Conservation (phyloP, 2,113 vertebrate species). For the Corynorhinus townsendii region DNA sequence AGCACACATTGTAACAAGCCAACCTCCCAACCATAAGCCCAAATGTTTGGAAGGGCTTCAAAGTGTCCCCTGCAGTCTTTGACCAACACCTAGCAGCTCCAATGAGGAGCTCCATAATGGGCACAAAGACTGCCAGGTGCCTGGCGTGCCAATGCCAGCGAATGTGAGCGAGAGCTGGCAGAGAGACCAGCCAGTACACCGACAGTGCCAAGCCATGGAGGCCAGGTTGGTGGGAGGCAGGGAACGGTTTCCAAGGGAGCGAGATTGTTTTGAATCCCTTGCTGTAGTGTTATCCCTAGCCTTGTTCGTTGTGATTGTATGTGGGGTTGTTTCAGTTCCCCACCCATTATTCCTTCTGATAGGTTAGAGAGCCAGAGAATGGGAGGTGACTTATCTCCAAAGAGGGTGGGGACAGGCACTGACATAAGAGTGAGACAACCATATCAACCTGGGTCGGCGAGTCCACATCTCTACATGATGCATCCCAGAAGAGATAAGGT, state of each 20-base stretch:
- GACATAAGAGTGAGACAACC: background rate
- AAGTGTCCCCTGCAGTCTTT: conserved; percentile 11
- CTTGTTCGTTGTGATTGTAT: background rate
- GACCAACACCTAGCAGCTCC: conserved; percentile 39
- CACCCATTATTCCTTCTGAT: conserved; percentile 9
- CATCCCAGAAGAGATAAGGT: background rate
- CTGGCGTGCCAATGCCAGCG: background rate
- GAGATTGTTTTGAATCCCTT: conserved; percentile 45
- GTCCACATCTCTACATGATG: background rate
- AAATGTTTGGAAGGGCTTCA: conserved; percentile 59
- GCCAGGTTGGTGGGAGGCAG: background rate
- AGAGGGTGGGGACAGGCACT: background rate
- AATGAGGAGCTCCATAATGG: conserved; percentile 26
- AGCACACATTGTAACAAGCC: background rate
- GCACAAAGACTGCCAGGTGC: conserved; percentile 30
- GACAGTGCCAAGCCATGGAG: conserved; percentile 37
- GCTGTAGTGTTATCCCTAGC: background rate
- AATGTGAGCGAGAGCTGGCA: conserved; percentile 50
- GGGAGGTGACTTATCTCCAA: conserved; percentile 23
- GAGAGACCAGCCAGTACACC: background rate
- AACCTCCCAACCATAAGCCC: background rate
- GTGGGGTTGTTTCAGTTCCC: background rate
- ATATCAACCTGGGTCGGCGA: background rate
- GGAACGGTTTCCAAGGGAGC: conserved; percentile 3
- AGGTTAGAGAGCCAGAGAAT: conserved; percentile 9